phyloP scores from a whole-genome alignment of 2,888 invertebrate genomes.

The Yponomeuta evonymella region DNA sequence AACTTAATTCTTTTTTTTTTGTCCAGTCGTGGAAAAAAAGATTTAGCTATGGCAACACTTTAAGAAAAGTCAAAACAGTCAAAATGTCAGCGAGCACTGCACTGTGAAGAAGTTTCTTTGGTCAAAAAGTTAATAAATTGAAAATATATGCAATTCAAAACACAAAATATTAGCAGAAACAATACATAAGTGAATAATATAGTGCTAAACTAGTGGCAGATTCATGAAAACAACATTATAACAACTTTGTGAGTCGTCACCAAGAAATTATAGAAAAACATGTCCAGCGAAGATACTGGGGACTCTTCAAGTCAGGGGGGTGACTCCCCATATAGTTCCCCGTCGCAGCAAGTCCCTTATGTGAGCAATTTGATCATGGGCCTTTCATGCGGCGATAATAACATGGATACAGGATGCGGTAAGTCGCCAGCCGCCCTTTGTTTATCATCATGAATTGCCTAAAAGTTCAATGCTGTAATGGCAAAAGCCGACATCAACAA shows the following conservation, averaged over 20 bases:
- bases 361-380: slow-evolving; percentile 46
- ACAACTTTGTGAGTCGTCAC: not conserved
- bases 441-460: not conserved
- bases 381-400: slow-evolving; percentile 41
- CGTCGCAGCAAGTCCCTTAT: slow-evolving; percentile 58
- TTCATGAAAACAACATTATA: not conserved
- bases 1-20: no score
- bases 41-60: no score
- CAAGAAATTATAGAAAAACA: slow-evolving; percentile 10
- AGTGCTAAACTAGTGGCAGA: not conserved
- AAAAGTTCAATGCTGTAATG: not conserved
- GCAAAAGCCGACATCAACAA: no score
- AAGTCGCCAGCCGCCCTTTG: not conserved
- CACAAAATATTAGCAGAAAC: no score
- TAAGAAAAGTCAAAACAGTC: no score
- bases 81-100: no score
- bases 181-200: no score
- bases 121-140: no score
- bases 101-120: no score
- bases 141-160: no score
- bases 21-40: no score
- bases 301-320: slow-evolving; percentile 36
- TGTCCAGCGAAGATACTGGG: slow-evolving; percentile 50
- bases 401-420: slow-evolving; percentile 13
- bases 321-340: slow-evolving; percentile 53